Evolutionary conservation across 2,888 invertebrate genomes (phyloP).

Genomic region (Hoplodrina ambigua): DNA sequence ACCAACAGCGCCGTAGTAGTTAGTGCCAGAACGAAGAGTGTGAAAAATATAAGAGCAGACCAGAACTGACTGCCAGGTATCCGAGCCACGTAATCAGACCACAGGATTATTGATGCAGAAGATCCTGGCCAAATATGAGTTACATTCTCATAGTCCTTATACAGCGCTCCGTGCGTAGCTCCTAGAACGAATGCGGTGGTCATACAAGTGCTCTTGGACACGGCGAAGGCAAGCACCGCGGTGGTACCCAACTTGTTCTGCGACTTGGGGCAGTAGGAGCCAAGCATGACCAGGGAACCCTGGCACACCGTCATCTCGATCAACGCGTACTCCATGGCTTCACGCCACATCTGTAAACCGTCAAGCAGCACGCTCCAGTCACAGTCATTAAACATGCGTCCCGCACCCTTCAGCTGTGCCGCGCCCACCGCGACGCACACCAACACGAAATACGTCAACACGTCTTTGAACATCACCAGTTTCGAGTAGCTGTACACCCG

Average conservation of each 20-base stretch:
- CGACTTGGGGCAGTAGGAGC: constrained; percentile 79
- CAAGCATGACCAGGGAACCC: constrained; percentile 84
- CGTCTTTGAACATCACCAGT: constrained; percentile 85
- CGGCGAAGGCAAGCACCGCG: constrained; percentile 74
- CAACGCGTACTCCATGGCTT: constrained; percentile 83
- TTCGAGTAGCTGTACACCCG: constrained; percentile 86
- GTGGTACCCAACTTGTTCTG: constrained; percentile 76
- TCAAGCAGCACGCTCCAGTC: constrained; percentile 81
- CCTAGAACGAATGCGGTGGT: constrained; percentile 77
- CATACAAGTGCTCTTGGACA: constrained; percentile 77
- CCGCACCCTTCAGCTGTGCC: constrained; percentile 75
- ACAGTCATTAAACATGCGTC: constrained; percentile 75
- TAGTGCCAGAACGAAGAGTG: constrained; percentile 79
- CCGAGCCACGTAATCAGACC: constrained; percentile 83
- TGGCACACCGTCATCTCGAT: constrained; percentile 82
- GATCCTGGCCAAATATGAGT: constrained; percentile 78
- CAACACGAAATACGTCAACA: constrained; percentile 79
- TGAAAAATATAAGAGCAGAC: constrained; percentile 84
- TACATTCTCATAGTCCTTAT: constrained; percentile 77
- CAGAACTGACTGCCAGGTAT: constrained; percentile 87
- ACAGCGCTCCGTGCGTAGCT: constrained; percentile 80
- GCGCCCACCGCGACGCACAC: constrained; percentile 77
- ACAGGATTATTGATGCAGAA: constrained; percentile 80
- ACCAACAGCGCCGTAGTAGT: constrained; percentile 80
- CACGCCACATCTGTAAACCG: constrained; percentile 84